Conservation (phyloP, 2,797 vertebrate species). For the Gastrophryne carolinensis region DNA sequence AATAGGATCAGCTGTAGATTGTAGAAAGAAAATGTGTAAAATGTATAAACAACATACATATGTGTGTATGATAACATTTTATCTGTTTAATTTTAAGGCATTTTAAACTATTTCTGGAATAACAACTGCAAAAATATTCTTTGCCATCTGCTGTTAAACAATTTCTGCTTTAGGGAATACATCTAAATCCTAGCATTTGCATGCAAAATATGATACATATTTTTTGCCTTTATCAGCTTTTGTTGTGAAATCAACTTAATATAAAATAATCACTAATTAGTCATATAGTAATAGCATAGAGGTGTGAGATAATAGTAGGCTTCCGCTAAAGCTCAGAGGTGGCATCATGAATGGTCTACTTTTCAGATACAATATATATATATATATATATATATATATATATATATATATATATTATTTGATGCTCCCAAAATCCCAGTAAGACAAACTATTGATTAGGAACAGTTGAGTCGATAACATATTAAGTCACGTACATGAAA, state of each 20-base stretch:
- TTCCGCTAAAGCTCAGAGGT: too few species aligned
- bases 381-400: too few species aligned
- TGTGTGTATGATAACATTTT: background rate
- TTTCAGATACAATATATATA: too few species aligned
- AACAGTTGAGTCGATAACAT: too few species aligned
- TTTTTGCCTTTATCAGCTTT: conserved; percentile 13
- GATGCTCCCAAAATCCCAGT: too few species aligned
- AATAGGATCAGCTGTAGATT: too few species aligned
- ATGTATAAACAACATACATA: background rate
- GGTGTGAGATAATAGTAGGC: too few species aligned
- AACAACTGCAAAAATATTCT: conserved; percentile 19
- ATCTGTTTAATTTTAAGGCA: background rate
- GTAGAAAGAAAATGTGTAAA: background rate
- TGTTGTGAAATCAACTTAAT: background rate
- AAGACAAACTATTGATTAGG: too few species aligned
- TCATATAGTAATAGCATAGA: too few species aligned
- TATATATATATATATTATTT: too few species aligned
- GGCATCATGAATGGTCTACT: too few species aligned
- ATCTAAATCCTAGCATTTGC: conserved; percentile 33
- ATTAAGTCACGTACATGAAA: too few species aligned
- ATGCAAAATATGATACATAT: conserved; percentile 29
- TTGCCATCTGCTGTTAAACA: conserved; percentile 37
- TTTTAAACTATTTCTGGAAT: conserved; percentile 8
- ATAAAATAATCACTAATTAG: conserved; percentile 2
- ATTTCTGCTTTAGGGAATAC: conserved; percentile 26